Conservation (phyloP, 2,888 invertebrate species). For the Silvanus unidentatus region DNA sequence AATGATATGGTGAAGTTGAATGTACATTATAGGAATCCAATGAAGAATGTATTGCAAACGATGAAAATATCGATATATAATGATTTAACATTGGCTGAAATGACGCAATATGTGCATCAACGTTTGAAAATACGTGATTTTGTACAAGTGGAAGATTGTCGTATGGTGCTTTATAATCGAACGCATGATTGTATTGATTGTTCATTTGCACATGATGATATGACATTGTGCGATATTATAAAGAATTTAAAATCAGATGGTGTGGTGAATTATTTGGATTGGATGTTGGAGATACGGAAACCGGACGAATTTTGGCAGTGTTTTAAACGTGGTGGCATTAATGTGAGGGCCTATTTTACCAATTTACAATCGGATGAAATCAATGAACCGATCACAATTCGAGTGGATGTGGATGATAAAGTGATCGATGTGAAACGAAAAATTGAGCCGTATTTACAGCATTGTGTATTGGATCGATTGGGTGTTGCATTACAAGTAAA, state of each 20-base stretch:
- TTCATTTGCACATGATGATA: constrained; percentile 57
- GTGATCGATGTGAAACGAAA: constrained; percentile 54
- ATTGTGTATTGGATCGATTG: constrained; percentile 44
- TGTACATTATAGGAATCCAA: constrained; percentile 60
- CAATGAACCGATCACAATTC: constrained; percentile 56
- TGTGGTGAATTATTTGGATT: constrained; percentile 45
- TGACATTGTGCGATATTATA: constrained; percentile 45
- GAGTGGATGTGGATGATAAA: constrained; percentile 54
- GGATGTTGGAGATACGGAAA: constrained; percentile 63
- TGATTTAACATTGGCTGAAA: constrained; percentile 55
- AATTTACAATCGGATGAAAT: constrained; percentile 56
- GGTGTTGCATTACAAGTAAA: constrained; percentile 37
- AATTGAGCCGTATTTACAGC: constrained; percentile 47
- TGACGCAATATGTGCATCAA: constrained; percentile 57
- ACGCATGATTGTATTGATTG: constrained; percentile 58
- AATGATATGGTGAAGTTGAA: constrained; percentile 58
- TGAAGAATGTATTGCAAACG: constrained; percentile 50
- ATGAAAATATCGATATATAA: constrained; percentile 55
- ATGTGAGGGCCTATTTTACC: constrained; percentile 57
- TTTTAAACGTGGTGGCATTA: constrained; percentile 57
- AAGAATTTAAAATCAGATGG: constrained; percentile 40
- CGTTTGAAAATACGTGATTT: constrained; percentile 54
- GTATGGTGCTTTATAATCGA: constrained; percentile 66
- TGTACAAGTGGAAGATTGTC: constrained; percentile 60
- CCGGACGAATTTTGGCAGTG: constrained; percentile 52